phyloP scores from a whole-genome alignment of 1,140 invertebrate species.

The Scaptomyza montana region DNA sequence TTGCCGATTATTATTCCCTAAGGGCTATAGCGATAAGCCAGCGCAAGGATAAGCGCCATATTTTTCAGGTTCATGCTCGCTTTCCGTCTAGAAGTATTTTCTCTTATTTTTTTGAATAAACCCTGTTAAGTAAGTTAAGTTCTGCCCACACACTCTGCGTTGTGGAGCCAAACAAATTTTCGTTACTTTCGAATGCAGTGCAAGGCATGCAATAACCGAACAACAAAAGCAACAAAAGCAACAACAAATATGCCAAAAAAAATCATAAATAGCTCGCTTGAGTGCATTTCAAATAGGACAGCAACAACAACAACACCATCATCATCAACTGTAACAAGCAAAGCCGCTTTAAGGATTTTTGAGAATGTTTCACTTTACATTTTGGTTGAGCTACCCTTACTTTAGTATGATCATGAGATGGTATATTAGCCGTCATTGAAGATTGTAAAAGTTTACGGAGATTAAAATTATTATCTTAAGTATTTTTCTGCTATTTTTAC shows the following conservation, averaged over 20 bases:
- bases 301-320: constrained; percentile 6
- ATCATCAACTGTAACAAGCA: constrained; percentile 25
- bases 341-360: constrained; percentile 51
- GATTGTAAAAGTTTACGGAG: not conserved
- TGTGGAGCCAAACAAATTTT: constrained; percentile 42
- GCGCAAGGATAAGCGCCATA: constrained; percentile 29
- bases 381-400: not conserved
- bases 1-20: constrained; percentile 61
- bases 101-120: no score
- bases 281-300: constrained; percentile 53
- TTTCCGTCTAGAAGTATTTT: not conserved
- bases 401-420: not conserved
- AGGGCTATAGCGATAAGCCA: constrained; percentile 18
- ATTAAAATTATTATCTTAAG: no score
- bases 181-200: constrained; percentile 46
- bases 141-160: not conserved
- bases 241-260: constrained; percentile 18
- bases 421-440: not conserved
- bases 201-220: constrained; percentile 62
- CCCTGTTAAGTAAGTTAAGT: constrained; percentile 20
- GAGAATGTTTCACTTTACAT: constrained; percentile 45
- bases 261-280: constrained; percentile 38
- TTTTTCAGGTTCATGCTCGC: constrained; percentile 35
- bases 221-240: constrained; percentile 1
- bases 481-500: no score